A percentile compares a stretch with the other conserved stretches of the same genome.
These are phyloP conservation scores for Cebidichthys violaceus DNA, from an alignment of 2,113 vertebrate species.

Conservation along the genomic window DNA sequence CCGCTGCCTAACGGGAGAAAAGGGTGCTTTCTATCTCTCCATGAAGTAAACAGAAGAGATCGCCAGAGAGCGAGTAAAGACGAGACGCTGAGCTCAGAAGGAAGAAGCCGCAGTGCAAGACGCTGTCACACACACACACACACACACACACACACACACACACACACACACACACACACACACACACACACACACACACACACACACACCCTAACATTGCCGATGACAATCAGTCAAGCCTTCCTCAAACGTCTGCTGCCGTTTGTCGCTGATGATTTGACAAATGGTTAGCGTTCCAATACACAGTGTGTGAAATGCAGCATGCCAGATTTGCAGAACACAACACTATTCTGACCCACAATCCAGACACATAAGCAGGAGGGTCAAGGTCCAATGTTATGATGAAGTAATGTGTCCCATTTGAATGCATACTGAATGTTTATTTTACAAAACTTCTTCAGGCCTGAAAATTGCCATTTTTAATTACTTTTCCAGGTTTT, in stretches of 20 bases:
- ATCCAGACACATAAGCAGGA: background rate
- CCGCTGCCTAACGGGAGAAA: slow-evolving; percentile 35
- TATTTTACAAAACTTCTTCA: no score
- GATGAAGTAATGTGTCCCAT: no score
- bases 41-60: slow-evolving; percentile 54
- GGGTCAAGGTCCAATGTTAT: background rate
- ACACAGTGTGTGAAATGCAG: no score
- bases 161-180: no score
- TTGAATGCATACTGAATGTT: no score
- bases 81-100: slow-evolving; percentile 41
- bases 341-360: background rate
- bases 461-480: background rate
- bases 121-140: slow-evolving; percentile 24
- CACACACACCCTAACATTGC: background rate
- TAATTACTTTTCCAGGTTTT: background rate
- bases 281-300: background rate
- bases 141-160: no score
- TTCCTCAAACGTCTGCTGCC: background rate
- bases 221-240: slow-evolving; percentile 17
- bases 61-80: slow-evolving; percentile 47
- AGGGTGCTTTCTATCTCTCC: slow-evolving; percentile 40
- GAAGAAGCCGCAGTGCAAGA: slow-evolving; percentile 44
- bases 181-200: no score
- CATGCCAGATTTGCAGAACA: no score
- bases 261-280: background rate